Evolutionary conservation across 2,113 vertebrate species (phyloP).

Genomic region (Microcebus murinus): DNA sequence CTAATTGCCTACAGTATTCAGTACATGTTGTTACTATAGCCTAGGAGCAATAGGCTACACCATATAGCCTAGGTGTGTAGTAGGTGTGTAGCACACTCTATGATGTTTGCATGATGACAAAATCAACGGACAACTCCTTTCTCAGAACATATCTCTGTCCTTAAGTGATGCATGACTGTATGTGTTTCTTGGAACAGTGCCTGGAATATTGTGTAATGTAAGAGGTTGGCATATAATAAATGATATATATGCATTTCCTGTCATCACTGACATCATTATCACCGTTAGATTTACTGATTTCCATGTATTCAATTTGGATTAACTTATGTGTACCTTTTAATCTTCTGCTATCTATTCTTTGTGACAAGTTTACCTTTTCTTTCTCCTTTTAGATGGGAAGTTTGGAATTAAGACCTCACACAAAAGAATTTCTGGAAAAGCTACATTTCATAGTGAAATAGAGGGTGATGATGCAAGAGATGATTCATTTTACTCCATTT

Average conservation of each 20-base stretch:
- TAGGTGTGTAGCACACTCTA: not conserved
- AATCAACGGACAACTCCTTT: not conserved
- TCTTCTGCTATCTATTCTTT: constrained; percentile 26
- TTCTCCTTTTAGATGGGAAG: constrained; percentile 63
- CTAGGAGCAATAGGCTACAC: not conserved
- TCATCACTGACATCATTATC: not conserved
- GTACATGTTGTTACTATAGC: not conserved
- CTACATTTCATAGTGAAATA: constrained; percentile 52
- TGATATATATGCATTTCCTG: not conserved
- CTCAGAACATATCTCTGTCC: not conserved
- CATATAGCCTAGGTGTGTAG: not conserved
- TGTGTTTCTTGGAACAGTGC: constrained; percentile 45
- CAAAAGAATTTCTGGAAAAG: constrained; percentile 57
- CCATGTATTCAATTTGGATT: constrained; percentile 29
- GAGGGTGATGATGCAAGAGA: constrained; percentile 42
- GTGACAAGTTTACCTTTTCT: constrained; percentile 49
- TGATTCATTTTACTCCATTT: constrained; percentile 65
- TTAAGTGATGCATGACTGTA: not conserved
- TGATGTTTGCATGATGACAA: not conserved
- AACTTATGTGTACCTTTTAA: constrained; percentile 4
- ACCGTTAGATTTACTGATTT: constrained; percentile 28
- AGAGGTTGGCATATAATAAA: constrained; percentile 38
- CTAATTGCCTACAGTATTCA: not conserved
- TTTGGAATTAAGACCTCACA: constrained; percentile 62
- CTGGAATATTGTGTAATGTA: not conserved